Evolutionary conservation across 53 echinoderm and acorn worm genomes (phyloP).

Genomic region (Echinarachnius parma): DNA sequence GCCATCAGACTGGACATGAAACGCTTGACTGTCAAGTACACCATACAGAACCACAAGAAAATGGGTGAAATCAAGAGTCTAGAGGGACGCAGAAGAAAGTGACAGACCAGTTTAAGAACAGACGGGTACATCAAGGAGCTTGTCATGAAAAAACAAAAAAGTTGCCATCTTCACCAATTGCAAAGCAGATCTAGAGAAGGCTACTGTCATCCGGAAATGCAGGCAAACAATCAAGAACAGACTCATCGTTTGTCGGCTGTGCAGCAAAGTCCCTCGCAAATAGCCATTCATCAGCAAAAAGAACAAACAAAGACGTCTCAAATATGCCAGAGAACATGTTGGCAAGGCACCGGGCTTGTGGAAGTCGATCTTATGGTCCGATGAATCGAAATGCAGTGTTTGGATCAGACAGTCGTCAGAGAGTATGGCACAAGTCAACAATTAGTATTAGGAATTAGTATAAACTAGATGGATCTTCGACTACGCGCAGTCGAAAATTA

Average conservation of each 20-base stretch:
- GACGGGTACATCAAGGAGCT: neutral
- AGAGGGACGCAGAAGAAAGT: neutral
- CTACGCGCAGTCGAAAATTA: too few relatives aligned
- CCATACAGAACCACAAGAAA: neutral
- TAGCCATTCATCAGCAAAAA: neutral
- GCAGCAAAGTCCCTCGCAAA: neutral
- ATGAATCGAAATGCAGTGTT: neutral
- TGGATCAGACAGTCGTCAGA: neutral
- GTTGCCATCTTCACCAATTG: too few relatives aligned
- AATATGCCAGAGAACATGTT: constrained; percentile 8
- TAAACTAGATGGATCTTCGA: too few relatives aligned
- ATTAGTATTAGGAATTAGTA: too few relatives aligned
- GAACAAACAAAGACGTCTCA: constrained; percentile 9
- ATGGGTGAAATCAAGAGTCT: neutral
- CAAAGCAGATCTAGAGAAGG: neutral
- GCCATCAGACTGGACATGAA: neutral
- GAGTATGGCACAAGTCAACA: neutral
- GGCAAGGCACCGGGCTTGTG: constrained; percentile 2
- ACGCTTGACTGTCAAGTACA: neutral
- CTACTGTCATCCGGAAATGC: neutral
- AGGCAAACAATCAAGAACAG: neutral
- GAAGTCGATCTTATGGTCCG: constrained; percentile 13
- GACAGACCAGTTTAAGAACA: neutral
- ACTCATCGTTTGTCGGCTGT: neutral
- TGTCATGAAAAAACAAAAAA: neutral